Percentiles rank a stretch among this genome's conserved stretches.
Conservation (phyloP, 1,140 invertebrate genomes). For the Helicorthomorpha holstii region DNA sequence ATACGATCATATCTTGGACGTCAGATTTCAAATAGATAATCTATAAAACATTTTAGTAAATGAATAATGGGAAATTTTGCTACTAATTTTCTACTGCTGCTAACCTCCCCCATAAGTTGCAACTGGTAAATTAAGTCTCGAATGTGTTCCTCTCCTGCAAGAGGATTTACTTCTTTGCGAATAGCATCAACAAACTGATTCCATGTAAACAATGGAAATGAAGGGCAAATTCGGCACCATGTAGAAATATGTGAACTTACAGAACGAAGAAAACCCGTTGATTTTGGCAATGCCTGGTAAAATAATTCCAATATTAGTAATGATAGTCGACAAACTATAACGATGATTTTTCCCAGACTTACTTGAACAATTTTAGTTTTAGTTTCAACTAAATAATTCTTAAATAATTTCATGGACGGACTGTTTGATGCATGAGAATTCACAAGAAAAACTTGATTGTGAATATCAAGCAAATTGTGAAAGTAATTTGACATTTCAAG, state of each 20-base stretch:
- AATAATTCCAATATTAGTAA: constrained; percentile 2
- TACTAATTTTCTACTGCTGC: neutral
- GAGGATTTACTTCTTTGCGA: constrained; percentile 43
- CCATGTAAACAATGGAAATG: constrained; percentile 47
- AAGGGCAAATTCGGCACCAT: constrained; percentile 31
- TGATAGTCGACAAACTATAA: neutral
- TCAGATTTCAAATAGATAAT: constrained; percentile 34
- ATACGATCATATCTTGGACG: constrained; percentile 45
- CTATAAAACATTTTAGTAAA: too few relatives aligned
- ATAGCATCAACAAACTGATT: constrained; percentile 42
- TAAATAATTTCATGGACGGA: constrained; percentile 36
- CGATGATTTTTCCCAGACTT: constrained; percentile 8
- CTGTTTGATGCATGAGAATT: constrained; percentile 41
- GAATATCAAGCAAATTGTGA: constrained; percentile 35
- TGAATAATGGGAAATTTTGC: too few relatives aligned
- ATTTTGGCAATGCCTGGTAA: constrained; percentile 34
- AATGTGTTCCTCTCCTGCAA: constrained; percentile 48
- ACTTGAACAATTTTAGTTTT: constrained; percentile 32
- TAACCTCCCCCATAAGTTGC: constrained; percentile 47
- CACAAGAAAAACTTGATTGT: constrained; percentile 35
- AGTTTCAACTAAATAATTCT: constrained; percentile 30
- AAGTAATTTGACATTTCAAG: constrained; percentile 31
- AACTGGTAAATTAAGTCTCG: constrained; percentile 46
- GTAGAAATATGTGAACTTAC: constrained; percentile 34
- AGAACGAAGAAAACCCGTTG: constrained; percentile 43